Evolutionary conservation across 2,113 vertebrate species (phyloP), one percentile per base, ranked within the genome.

Genomic region (Chinchilla lanigera): DNA sequence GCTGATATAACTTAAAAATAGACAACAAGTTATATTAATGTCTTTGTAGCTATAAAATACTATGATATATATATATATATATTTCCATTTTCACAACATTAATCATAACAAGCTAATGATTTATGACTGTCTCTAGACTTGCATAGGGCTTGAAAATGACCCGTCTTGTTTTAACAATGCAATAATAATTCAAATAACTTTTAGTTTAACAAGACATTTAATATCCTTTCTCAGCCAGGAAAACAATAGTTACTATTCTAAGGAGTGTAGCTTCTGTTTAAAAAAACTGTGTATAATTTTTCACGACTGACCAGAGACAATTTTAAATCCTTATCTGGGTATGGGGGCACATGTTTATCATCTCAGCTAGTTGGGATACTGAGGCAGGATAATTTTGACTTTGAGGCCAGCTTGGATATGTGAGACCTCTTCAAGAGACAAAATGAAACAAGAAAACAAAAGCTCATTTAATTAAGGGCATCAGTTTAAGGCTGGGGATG

Each of bases 121-220:
- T 69, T 83, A 83, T 33, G 26, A 83, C 77, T 56, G 30, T 17
- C 17, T 75, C 78, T 61, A 50, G 52, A 50, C 19, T 71, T 54
- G 1, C 14, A 26, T 13, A 80, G 16, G 75, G 22, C 60, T 28
- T 88, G 61, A 3, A 7, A 63, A 9, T 22, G 61, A 3, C 5
- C 28, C 5, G 13, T 77, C 26, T 83, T 92, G 9, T 78, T 78
- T 86, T 67, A 89, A 17, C 19, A 56, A 19, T 2, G 5, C 8
- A 10, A 92, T 17, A 90, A 65, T 92, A 44, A 96, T 78, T 84
- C 44, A 94, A 69, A 88, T 88, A 35, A 52, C 4, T 19, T 65
- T 63, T 56, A 77, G 69, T 69, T 52, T 65, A 85, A 85, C 6
- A 38, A 67, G 14, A 67, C 41, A 38, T 67, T 75, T 28, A 73